phyloP scores from a whole-genome alignment of 2,113 vertebrate species.

The Mesembrinibis cayennensis region DNA sequence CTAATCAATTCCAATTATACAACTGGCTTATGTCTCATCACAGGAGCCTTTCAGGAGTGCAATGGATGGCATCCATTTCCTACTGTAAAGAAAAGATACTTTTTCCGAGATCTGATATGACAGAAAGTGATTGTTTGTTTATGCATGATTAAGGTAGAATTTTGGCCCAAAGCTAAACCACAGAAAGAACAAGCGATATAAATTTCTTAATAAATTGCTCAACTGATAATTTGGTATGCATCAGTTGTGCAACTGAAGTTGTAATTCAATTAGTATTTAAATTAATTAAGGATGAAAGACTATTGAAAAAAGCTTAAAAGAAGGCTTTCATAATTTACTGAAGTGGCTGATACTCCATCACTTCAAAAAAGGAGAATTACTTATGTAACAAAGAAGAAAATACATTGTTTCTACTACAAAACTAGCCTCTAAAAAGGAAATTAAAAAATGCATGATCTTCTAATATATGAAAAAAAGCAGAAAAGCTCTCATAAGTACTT shows the following conservation, averaged over 20 bases:
- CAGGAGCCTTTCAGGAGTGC: not conserved
- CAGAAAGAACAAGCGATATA: not conserved
- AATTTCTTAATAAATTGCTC: conserved; percentile 6
- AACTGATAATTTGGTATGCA: not conserved
- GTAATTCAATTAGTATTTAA: conserved; percentile 43
- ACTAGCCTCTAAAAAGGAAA: not conserved
- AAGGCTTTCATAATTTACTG: not conserved
- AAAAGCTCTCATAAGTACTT: not conserved
- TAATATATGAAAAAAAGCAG: not conserved
- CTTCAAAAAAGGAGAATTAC: conserved; percentile 18
- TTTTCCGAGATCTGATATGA: not conserved
- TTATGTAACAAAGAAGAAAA: conserved; percentile 5
- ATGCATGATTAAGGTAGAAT: not conserved
- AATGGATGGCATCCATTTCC: not conserved
- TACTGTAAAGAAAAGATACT: not conserved
- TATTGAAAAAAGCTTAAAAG: conserved; percentile 3
- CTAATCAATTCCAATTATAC: not conserved
- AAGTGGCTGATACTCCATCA: not conserved
- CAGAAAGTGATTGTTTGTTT: not conserved
- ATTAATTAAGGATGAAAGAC: conserved; percentile 38
- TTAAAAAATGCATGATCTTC: not conserved
- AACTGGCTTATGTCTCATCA: not conserved
- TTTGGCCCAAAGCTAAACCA: not conserved
- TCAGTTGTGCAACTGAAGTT: not conserved
- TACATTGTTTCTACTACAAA: not conserved